These are phyloP conservation scores for Yasuhikotakia modesta DNA, from an alignment of 2,797 vertebrate genomes.

Conservation along the genomic window DNA sequence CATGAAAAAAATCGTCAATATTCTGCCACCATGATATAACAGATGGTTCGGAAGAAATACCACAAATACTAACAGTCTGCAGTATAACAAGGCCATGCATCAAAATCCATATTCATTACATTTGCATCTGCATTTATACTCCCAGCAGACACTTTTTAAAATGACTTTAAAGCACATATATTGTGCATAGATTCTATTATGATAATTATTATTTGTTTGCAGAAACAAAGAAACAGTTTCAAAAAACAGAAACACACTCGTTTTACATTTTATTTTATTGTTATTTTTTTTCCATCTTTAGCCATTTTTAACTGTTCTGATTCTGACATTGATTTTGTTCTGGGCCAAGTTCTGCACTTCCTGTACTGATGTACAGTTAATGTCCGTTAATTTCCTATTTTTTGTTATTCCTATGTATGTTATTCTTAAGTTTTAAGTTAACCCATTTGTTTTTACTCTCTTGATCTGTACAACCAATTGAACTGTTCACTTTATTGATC, in stretches of 20 bases:
- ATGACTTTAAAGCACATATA: neutral
- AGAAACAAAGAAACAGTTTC: too few relatives aligned
- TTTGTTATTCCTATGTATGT: too few relatives aligned
- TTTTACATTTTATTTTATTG: too few relatives aligned
- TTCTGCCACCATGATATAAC: slow-evolving; percentile 23
- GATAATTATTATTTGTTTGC: too few relatives aligned
- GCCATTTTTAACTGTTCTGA: too few relatives aligned
- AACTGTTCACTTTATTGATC: slow-evolving; percentile 4
- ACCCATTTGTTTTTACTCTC: neutral
- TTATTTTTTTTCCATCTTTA: too few relatives aligned
- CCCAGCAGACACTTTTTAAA: neutral
- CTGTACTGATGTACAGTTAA: too few relatives aligned
- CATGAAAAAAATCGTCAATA: slow-evolving; percentile 1
- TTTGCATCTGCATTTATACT: slow-evolving; percentile 33
- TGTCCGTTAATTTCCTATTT: too few relatives aligned
- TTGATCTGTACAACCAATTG: neutral
- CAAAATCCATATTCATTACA: slow-evolving; percentile 20
- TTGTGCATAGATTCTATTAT: neutral
- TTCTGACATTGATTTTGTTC: too few relatives aligned
- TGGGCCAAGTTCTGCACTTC: too few relatives aligned
- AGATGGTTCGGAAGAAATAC: slow-evolving; percentile 28
- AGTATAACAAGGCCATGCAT: slow-evolving; percentile 18
- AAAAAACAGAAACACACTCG: too few relatives aligned
- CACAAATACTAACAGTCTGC: slow-evolving; percentile 10
- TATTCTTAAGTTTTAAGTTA: too few relatives aligned